A percentile compares a stretch with the other conserved stretches of the same genome.
Evolutionary conservation across 2,888 invertebrate species (phyloP).

Genomic region (Hetaerina titia): DNA sequence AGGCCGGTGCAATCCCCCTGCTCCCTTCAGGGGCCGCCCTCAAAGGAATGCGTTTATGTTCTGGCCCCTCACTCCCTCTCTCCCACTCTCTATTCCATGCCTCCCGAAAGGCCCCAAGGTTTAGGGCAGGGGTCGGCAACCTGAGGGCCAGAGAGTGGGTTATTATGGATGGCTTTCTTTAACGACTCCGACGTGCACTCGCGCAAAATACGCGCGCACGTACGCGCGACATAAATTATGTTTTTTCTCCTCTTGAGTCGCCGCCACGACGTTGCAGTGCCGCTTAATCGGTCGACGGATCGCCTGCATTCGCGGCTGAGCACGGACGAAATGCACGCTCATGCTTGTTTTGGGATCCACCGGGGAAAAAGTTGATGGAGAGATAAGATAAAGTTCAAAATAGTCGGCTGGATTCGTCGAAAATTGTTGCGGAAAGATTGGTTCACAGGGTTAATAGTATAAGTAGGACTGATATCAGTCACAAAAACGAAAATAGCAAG

Average conservation of each 20-base stretch:
- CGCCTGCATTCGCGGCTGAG: not conserved
- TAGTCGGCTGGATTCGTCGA: too few species aligned
- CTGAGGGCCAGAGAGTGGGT: not conserved
- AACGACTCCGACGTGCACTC: not conserved
- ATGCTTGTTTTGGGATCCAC: too few species aligned
- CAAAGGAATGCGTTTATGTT: not conserved
- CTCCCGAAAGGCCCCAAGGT: not conserved
- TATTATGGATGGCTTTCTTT: not conserved
- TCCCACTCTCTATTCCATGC: not conserved
- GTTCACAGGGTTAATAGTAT: too few species aligned
- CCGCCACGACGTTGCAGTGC: not conserved
- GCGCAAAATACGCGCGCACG: not conserved
- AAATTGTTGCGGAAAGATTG: too few species aligned
- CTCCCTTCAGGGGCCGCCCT: not conserved
- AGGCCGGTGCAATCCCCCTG: not conserved
- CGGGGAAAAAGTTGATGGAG: too few species aligned
- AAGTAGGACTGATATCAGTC: too few species aligned
- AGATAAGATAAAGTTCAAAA: too few species aligned
- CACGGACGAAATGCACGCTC: not conserved
- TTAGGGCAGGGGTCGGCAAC: not conserved
- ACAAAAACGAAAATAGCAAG: too few species aligned
- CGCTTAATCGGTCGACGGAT: not conserved
- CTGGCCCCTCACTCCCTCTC: not conserved
- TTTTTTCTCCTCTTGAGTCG: not conserved
- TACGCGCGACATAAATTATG: constrained; percentile 1